A percentile compares a stretch with the other conserved stretches of the same genome.
Evolutionary conservation across 1,140 invertebrate species (phyloP).

Genomic region (Euborellia annulipes): DNA sequence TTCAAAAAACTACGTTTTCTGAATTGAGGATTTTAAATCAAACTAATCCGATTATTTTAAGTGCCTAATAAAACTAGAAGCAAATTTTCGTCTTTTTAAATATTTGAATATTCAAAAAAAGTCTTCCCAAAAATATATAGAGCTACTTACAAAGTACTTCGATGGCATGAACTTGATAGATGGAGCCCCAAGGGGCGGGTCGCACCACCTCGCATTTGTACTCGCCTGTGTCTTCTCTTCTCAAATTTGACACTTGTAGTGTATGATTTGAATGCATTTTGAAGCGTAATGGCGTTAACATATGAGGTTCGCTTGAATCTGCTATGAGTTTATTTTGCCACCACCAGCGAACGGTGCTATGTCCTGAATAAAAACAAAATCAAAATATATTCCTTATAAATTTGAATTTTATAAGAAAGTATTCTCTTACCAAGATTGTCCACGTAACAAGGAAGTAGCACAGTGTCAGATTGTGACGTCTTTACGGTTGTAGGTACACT

Average conservation of each 20-base stretch:
- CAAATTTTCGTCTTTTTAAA: too few species aligned
- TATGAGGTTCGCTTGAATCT: constrained; percentile 37
- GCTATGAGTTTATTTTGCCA: constrained; percentile 39
- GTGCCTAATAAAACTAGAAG: too few species aligned
- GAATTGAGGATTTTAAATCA: too few species aligned
- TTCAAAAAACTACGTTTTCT: too few species aligned
- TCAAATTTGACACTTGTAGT: constrained; percentile 42
- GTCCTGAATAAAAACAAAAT: constrained; percentile 14
- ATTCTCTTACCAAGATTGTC: constrained; percentile 34
- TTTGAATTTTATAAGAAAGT: background rate
- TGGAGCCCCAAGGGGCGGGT: constrained; percentile 36
- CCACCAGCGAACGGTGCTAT: constrained; percentile 36
- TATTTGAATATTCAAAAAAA: too few species aligned
- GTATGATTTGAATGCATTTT: constrained; percentile 51
- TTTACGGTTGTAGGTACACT: constrained; percentile 54
- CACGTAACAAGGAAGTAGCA: constrained; percentile 53
- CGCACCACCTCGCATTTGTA: constrained; percentile 52
- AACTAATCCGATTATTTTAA: too few species aligned
- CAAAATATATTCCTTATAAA: constrained; percentile 1
- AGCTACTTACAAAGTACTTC: constrained; percentile 55
- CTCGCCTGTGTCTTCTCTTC: constrained; percentile 46
- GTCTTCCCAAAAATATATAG: too few species aligned
- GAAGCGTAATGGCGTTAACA: constrained; percentile 31
- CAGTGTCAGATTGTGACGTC: constrained; percentile 52
- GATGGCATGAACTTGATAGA: constrained; percentile 51